These are phyloP conservation scores for Catostylus mosaicus DNA, from an alignment of 30 jellyfish, hydroid and myxozoan genomes.

Conservation along the genomic window DNA sequence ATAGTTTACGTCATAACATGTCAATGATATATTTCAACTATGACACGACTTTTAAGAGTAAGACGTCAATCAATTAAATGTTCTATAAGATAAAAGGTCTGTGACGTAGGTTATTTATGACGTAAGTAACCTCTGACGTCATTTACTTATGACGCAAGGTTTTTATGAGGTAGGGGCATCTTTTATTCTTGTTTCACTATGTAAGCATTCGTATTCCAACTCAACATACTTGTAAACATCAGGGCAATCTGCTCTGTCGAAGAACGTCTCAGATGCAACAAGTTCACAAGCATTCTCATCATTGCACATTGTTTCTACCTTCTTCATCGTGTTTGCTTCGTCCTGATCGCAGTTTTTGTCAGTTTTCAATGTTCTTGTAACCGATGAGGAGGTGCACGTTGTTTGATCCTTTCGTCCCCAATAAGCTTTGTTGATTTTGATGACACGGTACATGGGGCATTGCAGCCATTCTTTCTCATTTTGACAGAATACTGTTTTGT, in stretches of 20 bases:
- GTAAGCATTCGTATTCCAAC: slow-evolving; percentile 95
- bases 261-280: slow-evolving; percentile 97
- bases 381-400: slow-evolving; percentile 80
- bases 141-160: not conserved
- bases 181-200: slow-evolving; percentile 92
- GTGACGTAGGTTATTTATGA: too few species aligned
- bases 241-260: slow-evolving; percentile 96
- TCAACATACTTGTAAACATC: slow-evolving; percentile 87
- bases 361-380: slow-evolving; percentile 84
- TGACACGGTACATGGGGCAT: slow-evolving; percentile 93
- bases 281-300: slow-evolving; percentile 97
- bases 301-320: slow-evolving; percentile 94
- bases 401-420: slow-evolving; percentile 92
- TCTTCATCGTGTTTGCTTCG: slow-evolving; percentile 93
- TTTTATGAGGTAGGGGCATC: slow-evolving; percentile 46
- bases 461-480: slow-evolving; percentile 99
- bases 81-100: too few species aligned
- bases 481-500: slow-evolving; percentile 82
- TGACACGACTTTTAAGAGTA: too few species aligned
- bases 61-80: too few species aligned
- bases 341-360: slow-evolving; percentile 91
- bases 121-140: too few species aligned
- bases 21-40: too few species aligned
- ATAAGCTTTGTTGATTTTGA: slow-evolving; percentile 90
- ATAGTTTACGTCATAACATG: too few species aligned